phyloP scores from a whole-genome alignment of 2,113 vertebrate genomes.

The Dasyprocta punctata region DNA sequence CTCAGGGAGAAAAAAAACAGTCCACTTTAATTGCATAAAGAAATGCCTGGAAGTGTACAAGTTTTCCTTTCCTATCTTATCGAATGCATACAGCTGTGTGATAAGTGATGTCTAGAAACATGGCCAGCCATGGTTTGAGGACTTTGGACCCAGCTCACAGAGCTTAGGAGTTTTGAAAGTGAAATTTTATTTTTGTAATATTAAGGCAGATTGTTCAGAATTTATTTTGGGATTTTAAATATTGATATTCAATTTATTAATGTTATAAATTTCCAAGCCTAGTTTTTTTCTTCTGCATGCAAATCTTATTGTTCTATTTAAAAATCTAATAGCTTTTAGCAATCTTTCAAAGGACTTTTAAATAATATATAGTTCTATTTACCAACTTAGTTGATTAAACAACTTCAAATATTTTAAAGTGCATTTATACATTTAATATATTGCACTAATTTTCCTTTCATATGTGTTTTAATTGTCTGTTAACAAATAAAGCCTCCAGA shows the following conservation, averaged over 20 bases:
- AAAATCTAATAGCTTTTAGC: constrained; percentile 33
- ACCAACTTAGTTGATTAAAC: constrained; percentile 54
- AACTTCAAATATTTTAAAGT: constrained; percentile 48
- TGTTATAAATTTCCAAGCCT: background rate
- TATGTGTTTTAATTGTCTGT: constrained; percentile 37
- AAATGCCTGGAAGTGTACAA: background rate
- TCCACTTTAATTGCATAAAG: background rate
- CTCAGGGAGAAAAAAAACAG: background rate
- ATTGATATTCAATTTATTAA: constrained; percentile 56
- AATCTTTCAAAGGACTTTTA: constrained; percentile 12
- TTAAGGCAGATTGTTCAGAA: background rate
- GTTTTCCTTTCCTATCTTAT: background rate
- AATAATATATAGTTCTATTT: constrained; percentile 46
- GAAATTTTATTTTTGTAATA: background rate
- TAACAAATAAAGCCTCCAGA: constrained; percentile 9
- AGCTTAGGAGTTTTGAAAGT: background rate
- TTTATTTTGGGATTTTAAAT: constrained; percentile 52
- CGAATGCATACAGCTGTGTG: background rate
- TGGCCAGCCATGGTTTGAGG: background rate
- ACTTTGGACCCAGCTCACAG: background rate
- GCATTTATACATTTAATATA: constrained; percentile 32
- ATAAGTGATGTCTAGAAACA: background rate
- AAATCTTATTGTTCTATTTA: constrained; percentile 40
- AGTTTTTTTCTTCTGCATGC: constrained; percentile 11
- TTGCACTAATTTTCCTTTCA: constrained; percentile 48